Conservation (phyloP, 92 coral and sea anemone species). For the Paragorgia papillata region DNA sequence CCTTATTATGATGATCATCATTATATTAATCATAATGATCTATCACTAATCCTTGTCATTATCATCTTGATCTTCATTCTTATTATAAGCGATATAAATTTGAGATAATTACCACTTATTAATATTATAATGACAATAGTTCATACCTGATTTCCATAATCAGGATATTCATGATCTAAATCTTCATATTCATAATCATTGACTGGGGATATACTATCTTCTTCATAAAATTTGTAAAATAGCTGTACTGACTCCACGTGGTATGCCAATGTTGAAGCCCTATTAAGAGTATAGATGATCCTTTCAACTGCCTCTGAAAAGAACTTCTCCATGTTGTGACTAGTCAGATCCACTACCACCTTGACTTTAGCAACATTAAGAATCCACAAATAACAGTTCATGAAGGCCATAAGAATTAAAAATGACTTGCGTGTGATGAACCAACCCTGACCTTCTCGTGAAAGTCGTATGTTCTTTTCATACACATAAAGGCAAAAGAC, state of each 20-base stretch:
- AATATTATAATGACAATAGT: no score
- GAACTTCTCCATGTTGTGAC: conserved; percentile 51
- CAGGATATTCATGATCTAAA: neutral
- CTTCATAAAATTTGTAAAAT: conserved; percentile 59
- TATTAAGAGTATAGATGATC: conserved; percentile 58
- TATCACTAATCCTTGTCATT: no score
- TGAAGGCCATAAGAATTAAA: conserved; percentile 55
- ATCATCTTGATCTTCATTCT: no score
- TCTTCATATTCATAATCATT: conserved; percentile 19
- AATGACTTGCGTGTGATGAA: conserved; percentile 56
- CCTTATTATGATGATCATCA: no score
- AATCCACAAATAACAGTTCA: conserved; percentile 65
- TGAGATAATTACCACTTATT: no score
- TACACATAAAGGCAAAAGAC: conserved; percentile 61
- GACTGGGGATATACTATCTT: conserved; percentile 46
- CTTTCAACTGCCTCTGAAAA: conserved; percentile 43
- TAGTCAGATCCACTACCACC: conserved; percentile 51
- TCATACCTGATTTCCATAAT: conserved; percentile 40
- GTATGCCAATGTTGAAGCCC: conserved; percentile 64
- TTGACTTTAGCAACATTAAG: conserved; percentile 49
- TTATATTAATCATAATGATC: no score
- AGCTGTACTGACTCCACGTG: conserved; percentile 66
- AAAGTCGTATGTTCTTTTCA: conserved; percentile 51
- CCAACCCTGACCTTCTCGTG: conserved; percentile 63
- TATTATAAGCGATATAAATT: no score